Conservation (phyloP, 2,797 vertebrate genomes). For the Ctenosaura bakeri region DNA sequence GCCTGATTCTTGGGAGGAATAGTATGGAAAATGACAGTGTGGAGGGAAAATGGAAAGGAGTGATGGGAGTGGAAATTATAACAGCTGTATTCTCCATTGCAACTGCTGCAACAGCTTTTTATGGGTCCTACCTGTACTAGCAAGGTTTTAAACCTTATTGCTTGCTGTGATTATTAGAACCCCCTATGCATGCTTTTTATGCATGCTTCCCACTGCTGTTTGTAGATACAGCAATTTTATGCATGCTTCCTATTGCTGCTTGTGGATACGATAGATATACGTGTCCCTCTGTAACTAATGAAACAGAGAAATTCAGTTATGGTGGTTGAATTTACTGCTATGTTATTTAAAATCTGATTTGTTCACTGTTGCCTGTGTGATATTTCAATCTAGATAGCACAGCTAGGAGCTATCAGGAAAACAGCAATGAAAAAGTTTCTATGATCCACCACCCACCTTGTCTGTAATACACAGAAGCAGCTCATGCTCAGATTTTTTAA, state of each 20-base stretch:
- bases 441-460: neutral
- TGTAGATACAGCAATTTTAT: neutral
- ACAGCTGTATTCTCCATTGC: neutral
- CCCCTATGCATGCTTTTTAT: conserved; percentile 1
- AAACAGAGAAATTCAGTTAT: neutral
- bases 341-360: neutral
- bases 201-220: neutral
- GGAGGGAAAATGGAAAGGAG: neutral
- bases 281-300: neutral
- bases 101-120: neutral
- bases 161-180: conserved; percentile 49
- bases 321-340: neutral
- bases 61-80: neutral
- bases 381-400: neutral
- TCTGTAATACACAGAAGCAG: neutral
- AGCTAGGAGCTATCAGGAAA: neutral
- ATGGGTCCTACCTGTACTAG: neutral
- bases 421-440: neutral
- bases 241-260: neutral
- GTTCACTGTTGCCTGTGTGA: neutral
- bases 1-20: neutral
- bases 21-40: neutral
- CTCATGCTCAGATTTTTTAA: neutral
- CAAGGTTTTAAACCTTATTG: conserved; percentile 55
- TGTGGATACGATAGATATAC: neutral